phyloP scores from a whole-genome alignment of 2,113 vertebrate species.

The Neotoma lepida region DNA sequence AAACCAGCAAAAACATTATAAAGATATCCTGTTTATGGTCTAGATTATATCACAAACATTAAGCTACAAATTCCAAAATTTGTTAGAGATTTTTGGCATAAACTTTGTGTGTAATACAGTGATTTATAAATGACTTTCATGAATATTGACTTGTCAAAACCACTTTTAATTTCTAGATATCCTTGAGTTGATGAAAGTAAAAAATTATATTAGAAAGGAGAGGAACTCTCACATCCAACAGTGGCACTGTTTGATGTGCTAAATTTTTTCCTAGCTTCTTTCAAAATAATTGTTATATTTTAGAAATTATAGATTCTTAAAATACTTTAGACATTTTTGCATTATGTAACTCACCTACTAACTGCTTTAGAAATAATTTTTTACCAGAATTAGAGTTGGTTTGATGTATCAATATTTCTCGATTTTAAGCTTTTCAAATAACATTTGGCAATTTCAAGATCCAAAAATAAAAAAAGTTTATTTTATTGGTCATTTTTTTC shows the following conservation, averaged over 20 bases:
- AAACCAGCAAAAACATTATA: neutral
- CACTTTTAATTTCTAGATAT: neutral
- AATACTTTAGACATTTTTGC: neutral
- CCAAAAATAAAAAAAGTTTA: neutral
- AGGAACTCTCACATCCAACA: neutral
- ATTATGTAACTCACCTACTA: neutral
- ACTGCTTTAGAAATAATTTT: neutral
- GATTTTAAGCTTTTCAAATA: neutral
- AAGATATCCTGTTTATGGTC: neutral
- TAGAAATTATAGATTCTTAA: neutral
- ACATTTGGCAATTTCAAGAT: neutral
- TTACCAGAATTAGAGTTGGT: neutral
- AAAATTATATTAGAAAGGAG: neutral
- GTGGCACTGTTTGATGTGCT: neutral
- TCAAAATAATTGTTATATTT: neutral
- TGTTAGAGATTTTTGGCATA: neutral
- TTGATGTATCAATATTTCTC: neutral
- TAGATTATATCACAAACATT: neutral
- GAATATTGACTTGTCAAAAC: neutral
- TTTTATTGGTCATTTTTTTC: neutral
- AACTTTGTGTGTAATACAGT: neutral
- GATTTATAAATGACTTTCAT: neutral
- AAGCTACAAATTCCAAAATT: neutral
- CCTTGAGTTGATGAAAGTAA: neutral
- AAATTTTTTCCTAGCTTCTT: neutral